These are phyloP conservation scores for Rotaria sp. DNA, from an alignment of 2,888 invertebrate genomes.

Conservation along the genomic window DNA sequence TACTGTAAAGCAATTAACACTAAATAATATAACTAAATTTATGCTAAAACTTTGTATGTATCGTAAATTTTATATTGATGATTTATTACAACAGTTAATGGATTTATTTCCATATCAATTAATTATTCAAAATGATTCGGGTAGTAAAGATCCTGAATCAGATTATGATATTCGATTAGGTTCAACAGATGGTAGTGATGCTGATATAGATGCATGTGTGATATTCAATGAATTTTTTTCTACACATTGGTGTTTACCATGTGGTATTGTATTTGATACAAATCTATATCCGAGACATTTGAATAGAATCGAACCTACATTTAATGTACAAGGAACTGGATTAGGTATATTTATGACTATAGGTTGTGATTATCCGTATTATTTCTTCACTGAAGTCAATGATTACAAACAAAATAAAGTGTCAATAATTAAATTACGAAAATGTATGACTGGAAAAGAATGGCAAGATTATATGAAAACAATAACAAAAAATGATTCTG, in stretches of 20 bases:
- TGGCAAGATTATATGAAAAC: not conserved
- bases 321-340: not conserved
- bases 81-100: constrained; percentile 6
- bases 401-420: not conserved
- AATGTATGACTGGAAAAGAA: not conserved
- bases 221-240: not conserved
- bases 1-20: not conserved
- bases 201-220: not conserved
- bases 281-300: not conserved
- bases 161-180: not conserved
- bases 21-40: not conserved
- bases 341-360: not conserved
- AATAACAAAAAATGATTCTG: not conserved
- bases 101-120: not conserved
- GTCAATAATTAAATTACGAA: not conserved
- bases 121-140: not conserved
- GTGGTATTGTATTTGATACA: not conserved
- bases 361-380: not conserved
- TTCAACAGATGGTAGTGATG: not conserved
- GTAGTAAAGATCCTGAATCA: not conserved
- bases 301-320: not conserved
- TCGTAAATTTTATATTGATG: not conserved
- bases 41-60: not conserved
- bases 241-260: not conserved
- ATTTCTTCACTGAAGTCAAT: not conserved